A percentile compares a stretch with the other conserved stretches of the same genome.
Conservation (phyloP, 23 tunicate species). For the Halocynthia aurantium region DNA sequence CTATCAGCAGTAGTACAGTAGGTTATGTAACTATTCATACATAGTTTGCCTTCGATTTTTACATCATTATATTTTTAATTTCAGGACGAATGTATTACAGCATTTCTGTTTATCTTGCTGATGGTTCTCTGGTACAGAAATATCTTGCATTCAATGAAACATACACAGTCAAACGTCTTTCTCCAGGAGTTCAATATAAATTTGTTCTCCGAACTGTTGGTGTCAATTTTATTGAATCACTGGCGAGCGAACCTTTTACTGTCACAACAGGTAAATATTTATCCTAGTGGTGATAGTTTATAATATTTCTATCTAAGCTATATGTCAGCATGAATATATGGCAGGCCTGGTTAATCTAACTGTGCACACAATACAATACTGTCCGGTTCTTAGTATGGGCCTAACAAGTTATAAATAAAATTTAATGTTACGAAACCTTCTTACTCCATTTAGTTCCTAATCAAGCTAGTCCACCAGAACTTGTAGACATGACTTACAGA, state of each 20-base stretch:
- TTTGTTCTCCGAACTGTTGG: conserved; percentile 34
- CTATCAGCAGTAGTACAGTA: too few relatives aligned
- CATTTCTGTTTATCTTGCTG: conserved; percentile 3
- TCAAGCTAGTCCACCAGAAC: not conserved
- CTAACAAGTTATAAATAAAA: not conserved
- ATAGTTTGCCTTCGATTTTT: too few relatives aligned
- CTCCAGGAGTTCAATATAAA: conserved; percentile 31
- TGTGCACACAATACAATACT: too few relatives aligned
- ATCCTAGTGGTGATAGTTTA: not conserved
- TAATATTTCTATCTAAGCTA: too few relatives aligned
- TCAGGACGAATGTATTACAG: conserved; percentile 10
- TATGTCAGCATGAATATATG: too few relatives aligned
- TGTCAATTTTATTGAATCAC: conserved; percentile 11
- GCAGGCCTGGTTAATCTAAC: too few relatives aligned
- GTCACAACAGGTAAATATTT: conserved; percentile 41
- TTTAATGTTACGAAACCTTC: not conserved
- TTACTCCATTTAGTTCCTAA: conserved; percentile 14
- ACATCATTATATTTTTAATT: not conserved
- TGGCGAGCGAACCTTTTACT: conserved; percentile 29
- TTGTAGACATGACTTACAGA: conserved; percentile 7
- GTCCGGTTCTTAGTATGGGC: not conserved
- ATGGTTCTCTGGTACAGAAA: conserved; percentile 2
- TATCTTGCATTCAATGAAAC: conserved; percentile 3
- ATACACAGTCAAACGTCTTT: conserved; percentile 13
- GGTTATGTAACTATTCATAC: too few relatives aligned